A percentile compares a stretch with the other conserved stretches of the same genome.
Conservation (phyloP, 2,888 invertebrate species). For the Ectemnius lituratus region DNA sequence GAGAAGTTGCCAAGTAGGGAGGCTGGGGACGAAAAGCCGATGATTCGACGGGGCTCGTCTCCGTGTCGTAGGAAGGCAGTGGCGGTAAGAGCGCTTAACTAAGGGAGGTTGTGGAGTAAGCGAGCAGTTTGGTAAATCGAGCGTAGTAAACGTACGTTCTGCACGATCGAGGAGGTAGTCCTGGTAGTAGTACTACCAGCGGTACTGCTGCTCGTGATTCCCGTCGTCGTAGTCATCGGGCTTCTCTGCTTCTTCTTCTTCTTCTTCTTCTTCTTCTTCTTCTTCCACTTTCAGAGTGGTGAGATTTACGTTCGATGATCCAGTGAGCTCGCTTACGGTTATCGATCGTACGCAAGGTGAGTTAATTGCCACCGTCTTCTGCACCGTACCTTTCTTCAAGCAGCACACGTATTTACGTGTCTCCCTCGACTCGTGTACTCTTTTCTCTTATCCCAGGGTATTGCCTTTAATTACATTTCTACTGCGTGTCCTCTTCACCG, state of each 20-base stretch:
- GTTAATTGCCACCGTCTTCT: slow-evolving; percentile 51
- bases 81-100: slow-evolving; percentile 47
- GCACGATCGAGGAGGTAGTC: slow-evolving; percentile 53
- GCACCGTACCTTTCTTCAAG: slow-evolving; percentile 14
- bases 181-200: slow-evolving; percentile 20
- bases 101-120: slow-evolving; percentile 34
- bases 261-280: slow-evolving; percentile 37
- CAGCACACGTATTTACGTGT: not conserved
- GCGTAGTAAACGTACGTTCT: slow-evolving; percentile 56
- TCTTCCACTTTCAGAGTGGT: slow-evolving; percentile 28
- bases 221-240: slow-evolving; percentile 32
- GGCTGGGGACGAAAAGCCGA: slow-evolving; percentile 12
- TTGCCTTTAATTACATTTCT: slow-evolving; percentile 50
- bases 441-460: slow-evolving; percentile 30
- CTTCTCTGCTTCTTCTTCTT: slow-evolving; percentile 22
- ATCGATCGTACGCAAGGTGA: slow-evolving; percentile 54
- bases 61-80: slow-evolving; percentile 29
- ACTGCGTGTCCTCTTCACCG: slow-evolving; percentile 28
- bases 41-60: slow-evolving; percentile 41
- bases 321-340: slow-evolving; percentile 38
- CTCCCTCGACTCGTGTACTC: not conserved
- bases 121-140: slow-evolving; percentile 62
- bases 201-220: not conserved
- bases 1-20: slow-evolving; percentile 35
- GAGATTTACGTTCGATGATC: slow-evolving; percentile 58